Conservation (phyloP, 1,140 invertebrate genomes). For the Apis mellifera region DNA sequence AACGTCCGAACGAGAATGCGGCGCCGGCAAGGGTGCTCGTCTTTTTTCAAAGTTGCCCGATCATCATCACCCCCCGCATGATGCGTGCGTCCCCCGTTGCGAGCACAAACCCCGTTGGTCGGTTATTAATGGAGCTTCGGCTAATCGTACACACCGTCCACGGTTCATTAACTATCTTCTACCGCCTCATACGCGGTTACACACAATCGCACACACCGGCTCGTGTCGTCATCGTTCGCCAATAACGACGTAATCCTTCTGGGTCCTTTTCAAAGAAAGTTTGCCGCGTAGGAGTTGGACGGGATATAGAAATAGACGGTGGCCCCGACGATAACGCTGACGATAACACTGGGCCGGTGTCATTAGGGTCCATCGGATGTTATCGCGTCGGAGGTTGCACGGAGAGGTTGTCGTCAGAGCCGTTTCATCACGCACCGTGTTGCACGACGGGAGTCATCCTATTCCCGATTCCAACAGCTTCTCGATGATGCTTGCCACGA, state of each 20-base stretch:
- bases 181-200: constrained; percentile 52
- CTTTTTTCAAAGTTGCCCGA: constrained; percentile 9
- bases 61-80: not conserved
- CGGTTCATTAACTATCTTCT: constrained; percentile 53
- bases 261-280: constrained; percentile 33
- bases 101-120: constrained; percentile 11
- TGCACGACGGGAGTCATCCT: not conserved
- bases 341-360: constrained; percentile 27
- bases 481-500: not conserved
- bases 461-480: not conserved
- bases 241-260: constrained; percentile 63
- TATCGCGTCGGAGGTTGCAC: constrained; percentile 1
- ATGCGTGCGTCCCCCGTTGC: constrained; percentile 30
- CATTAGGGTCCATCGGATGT: constrained; percentile 39
- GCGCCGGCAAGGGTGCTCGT: not conserved
- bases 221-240: constrained; percentile 53
- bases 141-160: constrained; percentile 50
- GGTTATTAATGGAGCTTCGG: constrained; percentile 60
- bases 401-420: not conserved
- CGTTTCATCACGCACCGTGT: not conserved
- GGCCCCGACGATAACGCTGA: constrained; percentile 11
- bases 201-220: constrained; percentile 39
- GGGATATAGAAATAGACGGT: constrained; percentile 30
- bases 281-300: constrained; percentile 37
- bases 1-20: constrained; percentile 2